Evolutionary conservation across 2,888 invertebrate genomes (phyloP).

Genomic region (Tetranychus piercei): DNA sequence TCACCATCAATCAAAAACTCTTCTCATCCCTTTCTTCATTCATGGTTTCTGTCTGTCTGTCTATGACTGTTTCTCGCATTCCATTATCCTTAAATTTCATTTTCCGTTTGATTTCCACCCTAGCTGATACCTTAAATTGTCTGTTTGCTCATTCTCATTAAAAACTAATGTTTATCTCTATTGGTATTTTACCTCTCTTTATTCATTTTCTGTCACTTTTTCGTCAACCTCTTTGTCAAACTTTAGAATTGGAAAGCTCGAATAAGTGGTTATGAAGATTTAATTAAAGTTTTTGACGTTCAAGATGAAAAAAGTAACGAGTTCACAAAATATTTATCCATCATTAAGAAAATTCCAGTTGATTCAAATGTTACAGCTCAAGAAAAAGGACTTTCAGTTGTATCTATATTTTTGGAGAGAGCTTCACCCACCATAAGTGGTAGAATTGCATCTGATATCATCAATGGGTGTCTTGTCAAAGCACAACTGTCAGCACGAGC

Average conservation of each 20-base stretch:
- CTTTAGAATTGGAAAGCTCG: constrained; percentile 75
- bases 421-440: constrained; percentile 52
- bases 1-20: constrained; percentile 5
- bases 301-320: constrained; percentile 84
- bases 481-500: constrained; percentile 77
- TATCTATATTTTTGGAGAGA: constrained; percentile 73
- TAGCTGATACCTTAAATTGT: too few relatives aligned
- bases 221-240: constrained; percentile 16
- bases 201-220: constrained; percentile 17
- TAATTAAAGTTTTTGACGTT: constrained; percentile 66
- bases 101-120: too few relatives aligned
- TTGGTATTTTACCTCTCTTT: constrained; percentile 1
- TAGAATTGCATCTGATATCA: constrained; percentile 59
- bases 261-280: constrained; percentile 80
- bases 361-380: constrained; percentile 89
- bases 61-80: not conserved
- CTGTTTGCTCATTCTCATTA: not conserved
- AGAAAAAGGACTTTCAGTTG: constrained; percentile 83
- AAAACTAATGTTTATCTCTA: not conserved
- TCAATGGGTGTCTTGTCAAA: constrained; percentile 68
- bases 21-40: not conserved
- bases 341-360: constrained; percentile 79
- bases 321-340: constrained; percentile 70
- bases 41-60: not conserved
- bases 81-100: not conserved